phyloP scores from a whole-genome alignment of 2,113 vertebrate species.

The Callaeas wilsoni region DNA sequence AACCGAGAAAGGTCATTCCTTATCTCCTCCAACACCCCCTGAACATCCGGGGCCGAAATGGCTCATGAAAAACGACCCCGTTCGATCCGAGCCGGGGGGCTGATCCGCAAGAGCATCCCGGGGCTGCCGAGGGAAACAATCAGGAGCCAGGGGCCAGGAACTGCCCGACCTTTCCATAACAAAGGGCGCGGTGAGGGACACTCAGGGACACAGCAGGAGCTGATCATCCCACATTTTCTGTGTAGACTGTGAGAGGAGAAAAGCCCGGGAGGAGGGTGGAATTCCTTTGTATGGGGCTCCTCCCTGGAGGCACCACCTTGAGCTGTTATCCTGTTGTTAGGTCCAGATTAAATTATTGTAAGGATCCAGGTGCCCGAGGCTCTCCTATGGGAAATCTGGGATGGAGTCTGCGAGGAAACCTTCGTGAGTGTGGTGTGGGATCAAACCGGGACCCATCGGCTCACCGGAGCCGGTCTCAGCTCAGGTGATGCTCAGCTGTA shows the following conservation, averaged over 20 bases:
- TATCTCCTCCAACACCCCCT: neutral
- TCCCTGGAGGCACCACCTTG: neutral
- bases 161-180: neutral
- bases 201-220: neutral
- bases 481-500: neutral
- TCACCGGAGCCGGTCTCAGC: neutral
- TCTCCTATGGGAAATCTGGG: neutral
- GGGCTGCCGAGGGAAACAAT: neutral
- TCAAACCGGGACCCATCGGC: too few relatives aligned
- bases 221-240: neutral
- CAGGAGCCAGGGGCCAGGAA: neutral
- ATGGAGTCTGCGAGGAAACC: neutral
- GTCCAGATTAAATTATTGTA: neutral
- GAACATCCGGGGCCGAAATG: neutral
- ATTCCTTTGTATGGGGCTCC: neutral
- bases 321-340: neutral
- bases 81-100: rapidly evolving
- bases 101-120: neutral
- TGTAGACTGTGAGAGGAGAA: neutral
- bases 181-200: neutral
- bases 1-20: too few relatives aligned
- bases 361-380: neutral
- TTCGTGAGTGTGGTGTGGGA: too few relatives aligned
- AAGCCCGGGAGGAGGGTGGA: neutral
- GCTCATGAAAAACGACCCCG: rapidly evolving